Conservation (phyloP, 2,797 vertebrate species). For the Helicolenus hilgendorfi region DNA sequence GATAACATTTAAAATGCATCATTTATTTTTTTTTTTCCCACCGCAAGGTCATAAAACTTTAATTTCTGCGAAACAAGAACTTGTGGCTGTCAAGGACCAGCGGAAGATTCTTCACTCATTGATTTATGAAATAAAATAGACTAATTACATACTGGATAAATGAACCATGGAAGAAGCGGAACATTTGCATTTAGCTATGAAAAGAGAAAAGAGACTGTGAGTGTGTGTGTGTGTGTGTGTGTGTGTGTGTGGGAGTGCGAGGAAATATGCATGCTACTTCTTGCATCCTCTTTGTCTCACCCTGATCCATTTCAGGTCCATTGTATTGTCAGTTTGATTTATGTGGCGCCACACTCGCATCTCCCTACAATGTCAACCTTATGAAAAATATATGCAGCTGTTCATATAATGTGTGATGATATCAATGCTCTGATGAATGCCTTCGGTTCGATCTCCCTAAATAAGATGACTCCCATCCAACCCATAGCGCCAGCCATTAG, state of each 20-base stretch:
- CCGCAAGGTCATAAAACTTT: conserved; percentile 55
- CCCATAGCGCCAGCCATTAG: conserved; percentile 78
- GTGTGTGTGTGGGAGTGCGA: not conserved
- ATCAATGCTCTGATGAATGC: conserved; percentile 87
- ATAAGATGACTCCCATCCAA: conserved; percentile 86
- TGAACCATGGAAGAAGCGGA: conserved; percentile 81
- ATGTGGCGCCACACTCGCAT: conserved; percentile 86
- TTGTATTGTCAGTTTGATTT: conserved; percentile 91
- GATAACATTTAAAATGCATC: conserved; percentile 17
- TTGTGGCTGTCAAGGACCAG: conserved; percentile 71
- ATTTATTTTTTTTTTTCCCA: not conserved
- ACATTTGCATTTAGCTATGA: conserved; percentile 80
- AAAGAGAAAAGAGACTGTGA: conserved; percentile 42
- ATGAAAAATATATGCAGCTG: conserved; percentile 89
- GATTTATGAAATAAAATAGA: conserved; percentile 86
- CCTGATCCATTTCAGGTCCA: conserved; percentile 89
- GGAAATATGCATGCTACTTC: conserved; percentile 65
- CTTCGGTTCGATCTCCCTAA: conserved; percentile 83
- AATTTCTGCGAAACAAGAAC: conserved; percentile 46
- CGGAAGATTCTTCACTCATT: conserved; percentile 62
- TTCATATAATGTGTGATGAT: conserved; percentile 90
- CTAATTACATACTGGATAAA: conserved; percentile 87
- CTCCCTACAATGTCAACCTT: conserved; percentile 88
- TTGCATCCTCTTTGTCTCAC: conserved; percentile 82
- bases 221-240: not conserved